These are phyloP conservation scores for Cloeon dipterum DNA, from an alignment of 2,888 invertebrate species.

Conservation along the genomic window DNA sequence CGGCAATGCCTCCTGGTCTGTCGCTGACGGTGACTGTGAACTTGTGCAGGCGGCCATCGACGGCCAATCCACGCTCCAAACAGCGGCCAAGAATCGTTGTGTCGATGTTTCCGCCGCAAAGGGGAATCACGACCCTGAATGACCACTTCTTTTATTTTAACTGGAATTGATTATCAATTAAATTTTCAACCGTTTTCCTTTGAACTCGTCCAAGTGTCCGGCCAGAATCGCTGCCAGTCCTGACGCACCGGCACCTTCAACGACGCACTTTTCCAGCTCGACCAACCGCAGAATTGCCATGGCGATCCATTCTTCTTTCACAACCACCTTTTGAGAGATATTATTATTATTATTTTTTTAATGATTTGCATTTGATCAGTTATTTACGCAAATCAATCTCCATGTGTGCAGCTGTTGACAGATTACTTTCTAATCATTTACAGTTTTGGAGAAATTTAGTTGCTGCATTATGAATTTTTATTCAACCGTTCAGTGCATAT, in stretches of 20 bases:
- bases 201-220: conserved; percentile 54
- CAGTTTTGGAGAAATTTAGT: no score
- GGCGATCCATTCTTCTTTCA: conserved; percentile 64
- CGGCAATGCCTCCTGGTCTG: conserved; percentile 70
- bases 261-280: conserved; percentile 70
- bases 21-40: conserved; percentile 63
- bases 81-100: conserved; percentile 75
- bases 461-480: no score
- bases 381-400: no score
- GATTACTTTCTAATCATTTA: no score
- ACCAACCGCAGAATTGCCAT: conserved; percentile 54
- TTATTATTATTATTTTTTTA: no score
- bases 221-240: conserved; percentile 68
- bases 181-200: conserved; percentile 59
- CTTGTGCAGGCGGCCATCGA: conserved; percentile 49
- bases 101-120: conserved; percentile 82
- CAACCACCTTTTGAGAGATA: no score
- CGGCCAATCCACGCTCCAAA: conserved; percentile 68
- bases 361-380: no score
- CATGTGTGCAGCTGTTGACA: no score
- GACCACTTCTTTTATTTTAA: no score
- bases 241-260: conserved; percentile 76
- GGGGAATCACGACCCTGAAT: conserved; percentile 55
- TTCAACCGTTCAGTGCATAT: no score
- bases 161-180: no score